Percentiles rank a stretch among this genome's conserved stretches.
phyloP scores from a whole-genome alignment of 1,140 invertebrate genomes.

The Apis laboriosa region DNA sequence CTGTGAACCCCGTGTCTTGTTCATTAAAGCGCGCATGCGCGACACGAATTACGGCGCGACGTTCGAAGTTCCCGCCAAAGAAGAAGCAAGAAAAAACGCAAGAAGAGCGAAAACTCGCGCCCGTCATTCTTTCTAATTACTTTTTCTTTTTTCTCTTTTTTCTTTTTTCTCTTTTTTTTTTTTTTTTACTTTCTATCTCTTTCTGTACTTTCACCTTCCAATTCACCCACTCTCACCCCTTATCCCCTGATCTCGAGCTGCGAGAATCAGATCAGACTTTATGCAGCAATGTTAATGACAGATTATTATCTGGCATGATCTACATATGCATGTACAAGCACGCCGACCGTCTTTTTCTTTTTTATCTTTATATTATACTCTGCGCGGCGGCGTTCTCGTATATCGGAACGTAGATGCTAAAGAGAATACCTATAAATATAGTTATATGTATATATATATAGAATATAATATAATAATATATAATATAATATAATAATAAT shows the following conservation, averaged over 20 bases:
- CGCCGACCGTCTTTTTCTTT: constrained; percentile 40
- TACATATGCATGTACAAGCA: constrained; percentile 70
- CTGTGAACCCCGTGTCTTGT: neutral
- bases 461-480: constrained; percentile 63
- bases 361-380: constrained; percentile 41
- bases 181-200: neutral
- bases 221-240: neutral
- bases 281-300: constrained; percentile 72
- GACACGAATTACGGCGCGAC: neutral
- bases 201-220: neutral
- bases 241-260: constrained; percentile 13
- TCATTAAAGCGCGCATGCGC: neutral
- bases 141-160: neutral
- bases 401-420: constrained; percentile 76
- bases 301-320: constrained; percentile 69
- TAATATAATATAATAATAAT: constrained; percentile 60
- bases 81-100: constrained; percentile 17
- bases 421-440: constrained; percentile 79
- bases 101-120: constrained; percentile 19
- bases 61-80: neutral
- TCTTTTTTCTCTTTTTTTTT: neutral
- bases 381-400: constrained; percentile 47
- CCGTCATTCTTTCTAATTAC: no score
- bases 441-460: constrained; percentile 73
- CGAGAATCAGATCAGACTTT: constrained; percentile 69